Percentiles rank a stretch among this genome's conserved stretches.
These are phyloP conservation scores for Erinaceus europaeus DNA, from an alignment of 2,113 vertebrate genomes.

Conservation along the genomic window DNA sequence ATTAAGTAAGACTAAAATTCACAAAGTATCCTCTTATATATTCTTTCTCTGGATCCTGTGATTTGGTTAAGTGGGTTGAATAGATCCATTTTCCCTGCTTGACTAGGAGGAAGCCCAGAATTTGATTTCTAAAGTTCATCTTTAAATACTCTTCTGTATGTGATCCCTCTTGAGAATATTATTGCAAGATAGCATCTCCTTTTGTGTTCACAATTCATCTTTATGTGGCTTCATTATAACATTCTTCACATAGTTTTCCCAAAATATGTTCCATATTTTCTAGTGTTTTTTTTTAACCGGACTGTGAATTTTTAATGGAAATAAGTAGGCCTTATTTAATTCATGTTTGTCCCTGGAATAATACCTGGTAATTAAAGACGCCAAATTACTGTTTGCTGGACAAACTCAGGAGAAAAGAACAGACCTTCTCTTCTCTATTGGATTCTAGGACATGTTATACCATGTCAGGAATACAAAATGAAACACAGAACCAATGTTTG, in stretches of 20 bases:
- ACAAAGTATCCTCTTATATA: not conserved
- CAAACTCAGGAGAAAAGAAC: not conserved
- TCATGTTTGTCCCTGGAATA: not conserved
- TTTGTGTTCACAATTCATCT: not conserved
- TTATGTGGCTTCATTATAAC: not conserved
- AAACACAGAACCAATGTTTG: not conserved
- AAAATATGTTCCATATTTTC: not conserved
- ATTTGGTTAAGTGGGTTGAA: not conserved
- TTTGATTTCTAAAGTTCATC: rapidly evolving
- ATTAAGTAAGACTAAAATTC: not conserved
- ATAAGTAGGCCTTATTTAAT: too few species aligned
- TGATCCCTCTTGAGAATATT: not conserved
- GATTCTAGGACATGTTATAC: not conserved
- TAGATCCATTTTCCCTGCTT: not conserved
- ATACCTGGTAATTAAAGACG: not conserved
- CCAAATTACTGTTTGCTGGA: not conserved
- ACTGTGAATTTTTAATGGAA: not conserved
- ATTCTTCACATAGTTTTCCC: not conserved
- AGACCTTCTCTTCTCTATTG: not conserved
- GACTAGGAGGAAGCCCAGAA: not conserved
- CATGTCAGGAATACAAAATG: not conserved
- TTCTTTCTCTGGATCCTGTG: not conserved
- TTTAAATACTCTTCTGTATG: not conserved
- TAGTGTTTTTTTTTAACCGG: not conserved
- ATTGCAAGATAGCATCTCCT: not conserved